A percentile compares a stretch with the other conserved stretches of the same genome.
Evolutionary conservation across 2,113 vertebrate genomes (phyloP).

Genomic region (Chaetops frenatus): DNA sequence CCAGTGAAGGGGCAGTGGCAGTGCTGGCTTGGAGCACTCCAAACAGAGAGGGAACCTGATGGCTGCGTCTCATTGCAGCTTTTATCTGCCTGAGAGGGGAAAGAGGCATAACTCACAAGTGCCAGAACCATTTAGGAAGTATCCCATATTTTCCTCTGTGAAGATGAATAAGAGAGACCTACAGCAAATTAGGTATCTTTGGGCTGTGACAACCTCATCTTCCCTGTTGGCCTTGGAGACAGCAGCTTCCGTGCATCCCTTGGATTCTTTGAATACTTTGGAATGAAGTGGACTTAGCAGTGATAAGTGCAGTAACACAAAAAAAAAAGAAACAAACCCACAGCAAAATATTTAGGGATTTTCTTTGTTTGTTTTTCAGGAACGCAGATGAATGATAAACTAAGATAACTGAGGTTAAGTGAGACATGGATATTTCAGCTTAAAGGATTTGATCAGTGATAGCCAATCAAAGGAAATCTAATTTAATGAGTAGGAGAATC

Average conservation of each 20-base stretch:
- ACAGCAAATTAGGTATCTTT: neutral
- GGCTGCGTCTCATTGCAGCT: neutral
- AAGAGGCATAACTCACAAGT: neutral
- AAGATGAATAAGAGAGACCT: neutral
- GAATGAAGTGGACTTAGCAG: neutral
- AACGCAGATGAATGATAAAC: neutral
- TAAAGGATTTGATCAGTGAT: neutral
- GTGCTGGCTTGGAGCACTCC: neutral
- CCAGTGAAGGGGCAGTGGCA: neutral
- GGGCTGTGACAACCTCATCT: neutral
- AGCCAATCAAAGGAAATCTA: neutral
- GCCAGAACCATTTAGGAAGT: neutral
- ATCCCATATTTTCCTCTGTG: neutral
- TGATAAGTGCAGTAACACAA: neutral
- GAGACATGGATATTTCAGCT: neutral
- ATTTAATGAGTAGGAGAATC: neutral
- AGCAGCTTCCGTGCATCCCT: neutral
- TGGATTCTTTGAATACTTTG: neutral
- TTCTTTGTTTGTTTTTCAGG: neutral
- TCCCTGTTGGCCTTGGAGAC: neutral
- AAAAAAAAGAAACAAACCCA: neutral
- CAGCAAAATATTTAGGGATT: neutral
- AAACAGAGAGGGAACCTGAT: neutral
- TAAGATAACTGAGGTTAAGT: neutral
- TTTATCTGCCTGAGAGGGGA: neutral